Conservation (phyloP, 2,888 invertebrate species). For the Agrochola circellaris region DNA sequence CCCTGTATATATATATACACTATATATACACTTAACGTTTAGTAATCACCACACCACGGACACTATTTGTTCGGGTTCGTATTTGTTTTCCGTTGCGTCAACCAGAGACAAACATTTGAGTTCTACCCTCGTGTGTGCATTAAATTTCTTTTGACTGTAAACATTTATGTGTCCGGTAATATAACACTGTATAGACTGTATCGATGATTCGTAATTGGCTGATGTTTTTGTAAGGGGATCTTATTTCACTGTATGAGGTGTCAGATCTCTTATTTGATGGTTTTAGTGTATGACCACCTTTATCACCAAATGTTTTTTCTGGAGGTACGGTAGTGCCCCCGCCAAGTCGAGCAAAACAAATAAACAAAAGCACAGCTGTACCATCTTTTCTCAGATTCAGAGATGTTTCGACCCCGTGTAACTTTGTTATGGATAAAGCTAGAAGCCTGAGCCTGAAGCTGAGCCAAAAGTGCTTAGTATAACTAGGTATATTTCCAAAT, state of each 20-base stretch:
- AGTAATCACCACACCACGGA: conserved; percentile 44
- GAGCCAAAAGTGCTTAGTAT: too few relatives aligned
- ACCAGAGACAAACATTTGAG: conserved; percentile 47
- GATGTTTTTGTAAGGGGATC: not conserved
- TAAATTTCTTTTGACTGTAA: conserved; percentile 49
- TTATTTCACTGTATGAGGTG: not conserved
- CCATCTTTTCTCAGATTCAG: too few relatives aligned
- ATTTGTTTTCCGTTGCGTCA: conserved; percentile 48
- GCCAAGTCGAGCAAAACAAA: too few relatives aligned
- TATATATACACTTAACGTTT: conserved; percentile 14
- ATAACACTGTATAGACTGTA: conserved; percentile 2
- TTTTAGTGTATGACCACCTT: not conserved
- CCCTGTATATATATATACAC: too few relatives aligned
- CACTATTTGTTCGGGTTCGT: conserved; percentile 51
- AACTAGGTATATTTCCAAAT: too few relatives aligned
- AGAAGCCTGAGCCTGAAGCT: too few relatives aligned
- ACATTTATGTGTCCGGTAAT: conserved; percentile 35
- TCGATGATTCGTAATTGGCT: conserved; percentile 15
- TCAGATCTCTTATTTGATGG: not conserved
- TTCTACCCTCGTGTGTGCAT: conserved; percentile 50
- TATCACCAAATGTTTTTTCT: too few relatives aligned
- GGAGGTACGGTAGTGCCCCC: too few relatives aligned
- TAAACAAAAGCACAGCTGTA: too few relatives aligned
- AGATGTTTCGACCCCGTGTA: too few relatives aligned
- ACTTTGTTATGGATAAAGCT: too few relatives aligned